Base-by-base conservation (phyloP, 2,797 vertebrate species). In the Cossypha polioptera region DNA sequence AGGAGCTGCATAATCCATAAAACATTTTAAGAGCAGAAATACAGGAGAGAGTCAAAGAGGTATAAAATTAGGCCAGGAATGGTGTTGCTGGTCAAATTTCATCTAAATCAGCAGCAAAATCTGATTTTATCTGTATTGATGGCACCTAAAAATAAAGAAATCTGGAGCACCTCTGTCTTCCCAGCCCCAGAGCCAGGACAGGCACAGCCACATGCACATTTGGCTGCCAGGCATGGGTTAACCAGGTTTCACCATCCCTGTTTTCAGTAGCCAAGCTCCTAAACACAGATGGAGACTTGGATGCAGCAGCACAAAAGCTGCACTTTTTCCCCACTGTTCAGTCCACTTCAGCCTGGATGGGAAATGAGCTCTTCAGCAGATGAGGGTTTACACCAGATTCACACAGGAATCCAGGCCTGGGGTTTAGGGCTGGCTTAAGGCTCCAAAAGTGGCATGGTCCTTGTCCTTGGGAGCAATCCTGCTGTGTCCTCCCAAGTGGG, bases 1-100 rank as follows among this genome's bases (percentile, higher is more conserved):
- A 95, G 77, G 84, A 77, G 24, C 71, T 84, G 45, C 67, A 79
- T 33, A 88, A 88, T 79, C 84, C 87, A 89, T 84, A 94, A 94
- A 95, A 91, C 42, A 79, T 85, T 58, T 78, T 67, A 90, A 90
- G 72, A 42, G 31, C 26, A 35, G 28, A 21, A 65, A 75, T 53
- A 67, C 3, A 71, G 33, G 25, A 33, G 80, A 91, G 40, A 88
- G 71, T 73, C 53, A 89, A 73, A 66, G 63, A 90, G 53, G 36
- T 76, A 91, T 28, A 71, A 92, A 85, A 82, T 66, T 80, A 76
- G 67, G 40, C 73, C 9, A 1, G 31, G 78, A 95, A 87, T 8
- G 42, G 68, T 68, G 71, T 35, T 43, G 65, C 67, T 55, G 65
- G 67, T 95, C 86, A 87, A 53, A 89, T 85, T 87, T 77, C 59